Evolutionary conservation across 2,888 invertebrate species (phyloP).

Genomic region (Dastarcus helophoroides): DNA sequence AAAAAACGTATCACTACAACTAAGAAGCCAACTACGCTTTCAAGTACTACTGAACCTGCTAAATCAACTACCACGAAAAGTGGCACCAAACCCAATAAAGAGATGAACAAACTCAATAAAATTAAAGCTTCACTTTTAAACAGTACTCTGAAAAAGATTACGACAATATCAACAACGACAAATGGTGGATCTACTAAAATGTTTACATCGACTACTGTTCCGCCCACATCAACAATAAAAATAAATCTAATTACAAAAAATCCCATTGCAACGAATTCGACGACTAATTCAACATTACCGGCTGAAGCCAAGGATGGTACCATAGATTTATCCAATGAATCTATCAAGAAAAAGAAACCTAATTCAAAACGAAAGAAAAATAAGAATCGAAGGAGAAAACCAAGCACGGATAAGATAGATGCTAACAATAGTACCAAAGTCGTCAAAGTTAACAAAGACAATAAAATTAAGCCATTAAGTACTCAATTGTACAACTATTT

Average conservation of each 20-base stretch:
- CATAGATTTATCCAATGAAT: conserved; percentile 22
- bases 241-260: conserved; percentile 22
- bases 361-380: conserved; percentile 44
- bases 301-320: conserved; percentile 34
- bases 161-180: conserved; percentile 27
- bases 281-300: conserved; percentile 2
- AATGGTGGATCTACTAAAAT: conserved; percentile 24
- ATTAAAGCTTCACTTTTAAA: conserved; percentile 16
- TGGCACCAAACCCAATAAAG: conserved; percentile 20
- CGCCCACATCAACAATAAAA: conserved; percentile 2
- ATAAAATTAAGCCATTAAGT: conserved; percentile 48
- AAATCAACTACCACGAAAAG: too few relatives aligned
- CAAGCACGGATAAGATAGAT: conserved; percentile 38
- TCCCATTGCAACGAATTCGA: conserved; percentile 42
- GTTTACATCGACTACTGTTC: conserved; percentile 10
- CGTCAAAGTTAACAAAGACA: conserved; percentile 20
- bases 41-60: too few relatives aligned
- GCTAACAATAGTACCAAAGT: conserved; percentile 28
- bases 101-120: conserved; percentile 11
- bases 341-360: conserved; percentile 19
- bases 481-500: conserved; percentile 68
- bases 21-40: conserved; percentile 16
- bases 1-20: conserved; percentile 21
- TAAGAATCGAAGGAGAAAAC: conserved; percentile 50
- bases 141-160: conserved; percentile 33